phyloP scores from a whole-genome alignment of 1,140 invertebrate genomes.

The Aradophagus sp. region DNA sequence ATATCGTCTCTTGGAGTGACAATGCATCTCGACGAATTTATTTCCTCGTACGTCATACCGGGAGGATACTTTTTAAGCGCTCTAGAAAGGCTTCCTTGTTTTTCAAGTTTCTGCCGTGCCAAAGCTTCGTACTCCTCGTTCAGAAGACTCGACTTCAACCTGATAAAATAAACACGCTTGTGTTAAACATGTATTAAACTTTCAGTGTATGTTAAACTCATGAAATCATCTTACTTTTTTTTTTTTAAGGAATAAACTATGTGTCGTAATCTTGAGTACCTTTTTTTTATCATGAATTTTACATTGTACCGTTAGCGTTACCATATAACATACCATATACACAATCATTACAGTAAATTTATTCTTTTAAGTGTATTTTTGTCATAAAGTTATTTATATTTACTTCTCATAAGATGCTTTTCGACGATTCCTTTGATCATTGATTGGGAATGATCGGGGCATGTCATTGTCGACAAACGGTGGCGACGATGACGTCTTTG shows the following conservation, averaged over 20 bases:
- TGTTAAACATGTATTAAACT: no score
- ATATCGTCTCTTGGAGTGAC: constrained; percentile 45
- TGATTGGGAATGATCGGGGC: constrained; percentile 18
- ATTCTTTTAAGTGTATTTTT: no score
- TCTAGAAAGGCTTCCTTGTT: constrained; percentile 63
- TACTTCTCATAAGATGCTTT: constrained; percentile 68
- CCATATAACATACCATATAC: no score
- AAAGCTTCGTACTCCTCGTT: constrained; percentile 74
- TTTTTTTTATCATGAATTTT: no score
- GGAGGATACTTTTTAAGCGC: constrained; percentile 65
- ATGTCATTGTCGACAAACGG: constrained; percentile 40
- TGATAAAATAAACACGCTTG: constrained; percentile 18
- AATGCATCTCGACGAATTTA: constrained; percentile 66
- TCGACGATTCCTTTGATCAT: constrained; percentile 45
- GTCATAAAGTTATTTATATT: constrained; percentile 4
- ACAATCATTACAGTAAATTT: no score
- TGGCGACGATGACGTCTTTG: constrained; percentile 63
- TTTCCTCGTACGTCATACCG: constrained; percentile 73
- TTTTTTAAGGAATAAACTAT: no score
- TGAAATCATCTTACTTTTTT: no score
- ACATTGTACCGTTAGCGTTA: no score
- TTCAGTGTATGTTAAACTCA: no score
- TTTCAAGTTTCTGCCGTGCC: constrained; percentile 71
- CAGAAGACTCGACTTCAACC: constrained; percentile 64
- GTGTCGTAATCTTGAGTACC: no score